Percentiles rank a stretch among this genome's conserved stretches.
phyloP scores from a whole-genome alignment of 1,140 invertebrate genomes.

The Samia ricini region DNA sequence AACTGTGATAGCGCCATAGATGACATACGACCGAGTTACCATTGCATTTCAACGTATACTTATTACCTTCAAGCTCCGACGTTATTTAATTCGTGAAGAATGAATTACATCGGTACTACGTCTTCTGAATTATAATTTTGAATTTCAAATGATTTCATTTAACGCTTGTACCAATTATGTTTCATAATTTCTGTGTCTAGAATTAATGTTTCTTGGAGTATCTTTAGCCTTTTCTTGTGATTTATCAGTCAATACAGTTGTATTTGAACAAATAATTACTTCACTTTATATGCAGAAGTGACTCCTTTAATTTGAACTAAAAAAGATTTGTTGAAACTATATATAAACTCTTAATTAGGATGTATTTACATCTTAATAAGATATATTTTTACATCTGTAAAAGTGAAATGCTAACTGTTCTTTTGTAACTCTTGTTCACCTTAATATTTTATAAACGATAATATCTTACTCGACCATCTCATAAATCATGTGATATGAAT shows the following conservation, averaged over 20 bases:
- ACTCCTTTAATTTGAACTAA: too few relatives aligned
- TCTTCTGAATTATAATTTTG: background rate
- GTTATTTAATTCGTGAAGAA: background rate
- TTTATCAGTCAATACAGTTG: too few relatives aligned
- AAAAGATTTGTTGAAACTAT: too few relatives aligned
- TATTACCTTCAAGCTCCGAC: background rate
- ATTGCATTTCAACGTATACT: slow-evolving; percentile 1
- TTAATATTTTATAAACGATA: background rate
- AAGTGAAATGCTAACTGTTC: too few relatives aligned
- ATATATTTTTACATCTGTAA: too few relatives aligned
- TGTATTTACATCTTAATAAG: too few relatives aligned
- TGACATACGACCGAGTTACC: background rate
- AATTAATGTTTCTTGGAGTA: too few relatives aligned
- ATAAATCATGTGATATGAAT: background rate
- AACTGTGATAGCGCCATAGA: slow-evolving; percentile 1
- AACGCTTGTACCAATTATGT: background rate
- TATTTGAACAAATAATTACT: too few relatives aligned
- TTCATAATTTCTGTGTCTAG: too few relatives aligned
- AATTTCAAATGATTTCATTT: background rate
- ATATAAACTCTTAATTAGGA: too few relatives aligned
- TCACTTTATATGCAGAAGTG: too few relatives aligned
- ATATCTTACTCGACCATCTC: background rate
- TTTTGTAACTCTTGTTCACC: background rate
- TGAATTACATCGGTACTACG: background rate
- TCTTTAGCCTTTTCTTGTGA: too few relatives aligned